Evolutionary conservation across 64 coral and sea anemone species (phyloP).

Genomic region (Montipora efflorescens): DNA sequence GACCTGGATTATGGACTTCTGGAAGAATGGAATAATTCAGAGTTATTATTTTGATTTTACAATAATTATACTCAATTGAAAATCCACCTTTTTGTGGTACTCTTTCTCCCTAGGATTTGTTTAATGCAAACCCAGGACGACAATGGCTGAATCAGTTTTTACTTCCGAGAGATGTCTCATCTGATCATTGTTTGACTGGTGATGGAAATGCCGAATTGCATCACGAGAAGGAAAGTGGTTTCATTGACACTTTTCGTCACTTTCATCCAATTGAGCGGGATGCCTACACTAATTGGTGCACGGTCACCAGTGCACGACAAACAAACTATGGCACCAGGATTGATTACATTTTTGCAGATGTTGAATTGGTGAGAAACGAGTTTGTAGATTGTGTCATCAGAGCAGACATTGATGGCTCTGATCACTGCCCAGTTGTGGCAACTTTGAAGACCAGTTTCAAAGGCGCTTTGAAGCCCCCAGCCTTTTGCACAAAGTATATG

Average conservation of each 20-base stretch:
- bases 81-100: background rate
- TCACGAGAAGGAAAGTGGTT: background rate
- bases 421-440: conserved; percentile 96
- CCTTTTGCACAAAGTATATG: conserved; percentile 89
- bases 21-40: too few relatives aligned
- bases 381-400: conserved; percentile 85
- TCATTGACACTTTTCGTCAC: conserved; percentile 87
- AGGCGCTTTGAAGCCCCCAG: conserved; percentile 55
- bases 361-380: conserved; percentile 52
- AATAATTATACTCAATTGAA: too few relatives aligned
- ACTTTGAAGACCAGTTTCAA: conserved; percentile 67
- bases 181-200: background rate
- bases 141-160: conserved; percentile 72
- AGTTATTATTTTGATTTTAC: too few relatives aligned
- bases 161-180: background rate
- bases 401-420: conserved; percentile 91
- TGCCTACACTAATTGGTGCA: conserved; percentile 95
- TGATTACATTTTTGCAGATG: conserved; percentile 93
- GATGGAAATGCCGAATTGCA: background rate
- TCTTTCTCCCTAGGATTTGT: conserved; percentile 42
- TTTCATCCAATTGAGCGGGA: conserved; percentile 76
- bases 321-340: conserved; percentile 97
- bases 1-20: too few relatives aligned
- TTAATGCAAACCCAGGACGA: conserved; percentile 58
- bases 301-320: conserved; percentile 86